Base-by-base conservation (phyloP, 2,113 vertebrate genomes). In the Theristicus caerulescens region DNA sequence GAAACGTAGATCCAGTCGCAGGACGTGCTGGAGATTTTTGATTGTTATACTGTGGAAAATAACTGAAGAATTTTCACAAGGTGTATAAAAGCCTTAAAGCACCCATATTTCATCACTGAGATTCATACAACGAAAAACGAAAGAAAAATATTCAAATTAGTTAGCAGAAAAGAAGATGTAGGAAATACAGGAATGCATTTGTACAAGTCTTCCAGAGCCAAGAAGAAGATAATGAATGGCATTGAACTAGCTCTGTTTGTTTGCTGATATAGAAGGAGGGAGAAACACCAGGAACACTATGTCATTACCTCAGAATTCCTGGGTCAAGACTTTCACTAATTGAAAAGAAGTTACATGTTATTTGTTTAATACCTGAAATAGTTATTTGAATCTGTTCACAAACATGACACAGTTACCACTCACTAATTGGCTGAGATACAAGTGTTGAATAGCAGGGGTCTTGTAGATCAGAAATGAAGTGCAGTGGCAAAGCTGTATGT, bases 141-240 rank as follows among this genome's bases (percentile, higher is more conserved):
- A 72, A 83, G 18, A 92, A 81, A 83, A 90, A 83, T 81, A 83
- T 73, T 93, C 44, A 88, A 94, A 92, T 74, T 38, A 82, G 19
- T 57, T 80, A 61, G 10, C 46, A 86, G 74, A 55, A 93, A 62
- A 18, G 10, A 80, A 62, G 22, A 73, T 54, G 42, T 82, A 16
- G 38, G 21, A 91, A 91, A 67, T n/a, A 38, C 22, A 77, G 36
- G 51, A 82, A 80, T 54, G 2, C 9, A 25, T 85, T 87, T 91
- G 20, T 40, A 55, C 69, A 90, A 76, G 76, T 79, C 40, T 46
- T 69, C 8, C 34, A 73, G 20, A 82, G 14, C 17, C 16, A 19
- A 77, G 34, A 34, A 67, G 81, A 87, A 67, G 7, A 49, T 11
- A 77, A 54, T 20, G 25, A 91, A 67, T 2, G 13, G 1, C 16